phyloP scores from a whole-genome alignment of 2,797 vertebrate genomes.

The Poeciliopsis gracilis region DNA sequence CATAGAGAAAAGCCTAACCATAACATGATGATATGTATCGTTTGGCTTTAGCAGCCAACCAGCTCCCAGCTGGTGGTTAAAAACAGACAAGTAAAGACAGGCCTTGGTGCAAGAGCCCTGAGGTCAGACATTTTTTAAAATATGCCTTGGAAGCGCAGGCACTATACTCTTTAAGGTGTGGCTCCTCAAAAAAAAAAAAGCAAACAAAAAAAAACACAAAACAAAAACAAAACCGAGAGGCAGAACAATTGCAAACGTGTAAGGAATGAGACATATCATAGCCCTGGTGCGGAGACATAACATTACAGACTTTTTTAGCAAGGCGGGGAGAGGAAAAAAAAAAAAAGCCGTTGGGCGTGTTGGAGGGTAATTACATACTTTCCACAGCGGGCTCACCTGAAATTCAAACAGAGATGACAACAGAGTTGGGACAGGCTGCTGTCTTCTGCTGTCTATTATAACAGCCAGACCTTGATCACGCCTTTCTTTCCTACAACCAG shows the following conservation, averaged over 20 bases:
- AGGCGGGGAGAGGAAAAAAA: constrained; percentile 13
- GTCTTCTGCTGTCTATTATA: constrained; percentile 83
- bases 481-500: constrained; percentile 82
- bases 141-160: constrained; percentile 46
- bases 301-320: constrained; percentile 21
- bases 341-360: constrained; percentile 43
- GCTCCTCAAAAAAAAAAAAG: constrained; percentile 34
- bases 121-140: constrained; percentile 64
- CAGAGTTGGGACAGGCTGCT: constrained; percentile 75
- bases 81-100: constrained; percentile 77
- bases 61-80: constrained; percentile 62
- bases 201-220: constrained; percentile 4
- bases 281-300: constrained; percentile 11
- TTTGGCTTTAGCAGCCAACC: constrained; percentile 43
- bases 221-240: constrained; percentile 25
- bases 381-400: constrained; percentile 80
- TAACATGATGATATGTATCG: constrained; percentile 61
- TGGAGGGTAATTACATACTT: constrained; percentile 69
- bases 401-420: constrained; percentile 83
- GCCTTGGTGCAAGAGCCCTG: constrained; percentile 54
- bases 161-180: constrained; percentile 53
- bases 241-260: constrained; percentile 45
- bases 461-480: constrained; percentile 82
- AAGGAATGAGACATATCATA: constrained; percentile 28
- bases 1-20: constrained; percentile 51